Percentiles rank a stretch among this genome's conserved stretches.
phyloP scores from a whole-genome alignment of 2,797 vertebrate genomes.

The Acestrorhynchus altus region DNA sequence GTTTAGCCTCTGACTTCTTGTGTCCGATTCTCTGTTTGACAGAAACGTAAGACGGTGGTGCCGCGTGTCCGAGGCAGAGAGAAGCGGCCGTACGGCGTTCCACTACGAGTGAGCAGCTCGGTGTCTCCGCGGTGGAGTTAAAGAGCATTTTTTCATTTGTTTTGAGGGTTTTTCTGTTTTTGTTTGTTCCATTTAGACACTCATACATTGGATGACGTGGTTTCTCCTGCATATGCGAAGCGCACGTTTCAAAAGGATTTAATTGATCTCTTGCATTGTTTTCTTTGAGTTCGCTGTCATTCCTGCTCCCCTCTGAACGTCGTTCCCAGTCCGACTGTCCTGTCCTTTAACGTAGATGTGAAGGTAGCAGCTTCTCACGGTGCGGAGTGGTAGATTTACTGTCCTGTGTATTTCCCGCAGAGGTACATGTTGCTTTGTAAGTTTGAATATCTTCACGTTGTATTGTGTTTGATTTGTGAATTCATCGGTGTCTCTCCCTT shows the following conservation, averaged over 20 bases:
- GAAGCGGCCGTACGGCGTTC: conserved; percentile 68
- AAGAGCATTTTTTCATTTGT: conserved; percentile 26
- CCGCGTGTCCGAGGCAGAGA: conserved; percentile 61
- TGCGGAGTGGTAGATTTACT: conserved; percentile 14
- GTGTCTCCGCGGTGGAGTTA: conserved; percentile 65
- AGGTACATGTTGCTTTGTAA: conserved; percentile 54
- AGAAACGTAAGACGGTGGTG: conserved; percentile 77
- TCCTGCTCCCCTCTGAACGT: background rate
- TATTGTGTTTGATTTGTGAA: conserved; percentile 10
- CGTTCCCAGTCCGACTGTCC: background rate
- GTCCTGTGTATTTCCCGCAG: conserved; percentile 43
- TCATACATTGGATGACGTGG: conserved; percentile 20
- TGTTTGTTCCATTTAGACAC: background rate
- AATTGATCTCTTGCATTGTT: conserved; percentile 8
- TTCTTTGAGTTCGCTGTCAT: conserved; percentile 15
- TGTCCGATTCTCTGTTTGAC: conserved; percentile 25
- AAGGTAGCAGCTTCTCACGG: conserved; percentile 30
- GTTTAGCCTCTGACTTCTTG: too few species aligned
- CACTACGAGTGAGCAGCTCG: conserved; percentile 62
- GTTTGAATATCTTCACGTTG: conserved; percentile 42
- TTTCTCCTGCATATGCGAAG: conserved; percentile 37
- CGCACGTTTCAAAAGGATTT: conserved; percentile 28
- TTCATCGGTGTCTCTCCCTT: conserved; percentile 17
- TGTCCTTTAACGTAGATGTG: conserved; percentile 26
- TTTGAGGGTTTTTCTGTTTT: background rate